phyloP scores from a whole-genome alignment of 2,888 invertebrate species.

The Ormia ochracea region DNA sequence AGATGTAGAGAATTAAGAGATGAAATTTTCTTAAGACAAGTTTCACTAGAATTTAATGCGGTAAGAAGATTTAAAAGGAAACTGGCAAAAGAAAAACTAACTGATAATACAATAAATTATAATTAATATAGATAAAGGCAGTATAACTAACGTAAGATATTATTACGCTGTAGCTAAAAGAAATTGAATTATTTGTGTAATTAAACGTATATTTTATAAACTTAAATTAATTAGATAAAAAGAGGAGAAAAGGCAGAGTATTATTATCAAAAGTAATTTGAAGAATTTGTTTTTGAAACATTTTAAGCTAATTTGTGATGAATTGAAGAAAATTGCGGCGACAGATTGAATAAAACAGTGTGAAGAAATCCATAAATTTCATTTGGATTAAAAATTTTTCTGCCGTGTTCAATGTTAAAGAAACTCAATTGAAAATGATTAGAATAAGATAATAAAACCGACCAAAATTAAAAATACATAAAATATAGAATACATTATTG shows the following conservation, averaged over 20 bases:
- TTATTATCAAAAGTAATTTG: too few species aligned
- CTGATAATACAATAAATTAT: too few species aligned
- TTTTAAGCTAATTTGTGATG: conserved; percentile 46
- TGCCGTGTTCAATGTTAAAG: background rate
- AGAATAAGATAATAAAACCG: conserved; percentile 19
- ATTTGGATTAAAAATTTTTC: background rate
- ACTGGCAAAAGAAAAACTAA: background rate
- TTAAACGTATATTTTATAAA: conserved; percentile 17
- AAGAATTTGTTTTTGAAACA: conserved; percentile 2
- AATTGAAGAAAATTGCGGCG: conserved; percentile 10
- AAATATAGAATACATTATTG: background rate
- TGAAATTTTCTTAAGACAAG: background rate
- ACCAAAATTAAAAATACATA: conserved; percentile 43
- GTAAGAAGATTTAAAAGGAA: conserved; percentile 10
- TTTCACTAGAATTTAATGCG: background rate
- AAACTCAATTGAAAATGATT: background rate
- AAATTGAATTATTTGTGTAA: conserved; percentile 14
- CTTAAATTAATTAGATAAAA: conserved; percentile 2
- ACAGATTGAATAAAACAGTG: background rate
- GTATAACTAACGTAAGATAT: conserved; percentile 11
- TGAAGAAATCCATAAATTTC: background rate
- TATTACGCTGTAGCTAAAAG: conserved; percentile 13
- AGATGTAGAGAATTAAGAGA: conserved; percentile 45
- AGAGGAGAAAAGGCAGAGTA: background rate
- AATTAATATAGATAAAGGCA: conserved; percentile 36